These are phyloP conservation scores for Chaenodraco wilsoni DNA, from an alignment of 2,797 vertebrate genomes.

Conservation along the genomic window DNA sequence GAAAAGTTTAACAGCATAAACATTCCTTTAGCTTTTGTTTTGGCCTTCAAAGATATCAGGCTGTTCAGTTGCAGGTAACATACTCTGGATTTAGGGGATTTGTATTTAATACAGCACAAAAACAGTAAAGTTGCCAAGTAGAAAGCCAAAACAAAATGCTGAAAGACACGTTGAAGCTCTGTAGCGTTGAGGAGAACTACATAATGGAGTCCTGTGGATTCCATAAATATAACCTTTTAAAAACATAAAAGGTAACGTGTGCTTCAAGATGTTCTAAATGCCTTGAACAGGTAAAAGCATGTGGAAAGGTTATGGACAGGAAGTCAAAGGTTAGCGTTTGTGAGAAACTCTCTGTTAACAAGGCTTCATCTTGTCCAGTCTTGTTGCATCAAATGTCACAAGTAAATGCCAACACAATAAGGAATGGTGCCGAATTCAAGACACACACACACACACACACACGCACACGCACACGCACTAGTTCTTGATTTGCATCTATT, in stretches of 20 bases:
- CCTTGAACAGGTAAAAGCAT: background rate
- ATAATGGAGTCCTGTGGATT: background rate
- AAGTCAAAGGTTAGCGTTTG: constrained; percentile 10
- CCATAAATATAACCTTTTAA: background rate
- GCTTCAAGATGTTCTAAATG: background rate
- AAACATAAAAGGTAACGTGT: background rate
- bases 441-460: background rate
- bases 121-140: background rate
- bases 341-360: background rate
- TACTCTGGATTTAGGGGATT: background rate
- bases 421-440: constrained; percentile 37
- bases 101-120: background rate
- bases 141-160: background rate
- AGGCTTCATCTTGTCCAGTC: constrained; percentile 8
- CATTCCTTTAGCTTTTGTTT: background rate
- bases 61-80: background rate
- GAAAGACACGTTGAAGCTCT: background rate
- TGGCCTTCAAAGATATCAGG: background rate
- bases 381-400: background rate
- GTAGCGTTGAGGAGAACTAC: background rate
- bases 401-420: constrained; percentile 37
- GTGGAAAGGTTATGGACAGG: background rate
- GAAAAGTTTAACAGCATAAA: background rate
- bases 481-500: constrained; percentile 27
- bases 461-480: background rate